A percentile compares a stretch with the other conserved stretches of the same genome.
These are phyloP conservation scores for Tenebrio molitor DNA, from an alignment of 1,140 invertebrate species.

Conservation along the genomic window DNA sequence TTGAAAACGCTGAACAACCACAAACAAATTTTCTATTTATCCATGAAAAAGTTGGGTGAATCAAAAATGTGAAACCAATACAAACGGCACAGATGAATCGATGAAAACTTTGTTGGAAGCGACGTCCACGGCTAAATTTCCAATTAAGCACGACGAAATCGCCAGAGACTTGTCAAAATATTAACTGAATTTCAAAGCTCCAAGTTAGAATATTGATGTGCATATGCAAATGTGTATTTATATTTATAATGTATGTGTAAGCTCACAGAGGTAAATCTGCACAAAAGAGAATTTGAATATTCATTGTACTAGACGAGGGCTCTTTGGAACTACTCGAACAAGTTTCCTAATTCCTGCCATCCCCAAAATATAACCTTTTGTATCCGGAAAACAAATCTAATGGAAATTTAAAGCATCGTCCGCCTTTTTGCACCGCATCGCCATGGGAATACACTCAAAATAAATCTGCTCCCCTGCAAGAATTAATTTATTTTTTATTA, in stretches of 20 bases:
- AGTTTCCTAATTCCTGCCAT: conserved; percentile 15
- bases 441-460: background rate
- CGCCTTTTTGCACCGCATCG: background rate
- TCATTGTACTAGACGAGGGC: conserved; percentile 21
- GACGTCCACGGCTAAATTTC: background rate
- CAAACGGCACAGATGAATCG: background rate
- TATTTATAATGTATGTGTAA: conserved; percentile 33
- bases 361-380: conserved; percentile 11
- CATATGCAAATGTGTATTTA: conserved; percentile 10
- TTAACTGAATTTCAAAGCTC: background rate
- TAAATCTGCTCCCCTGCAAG: background rate
- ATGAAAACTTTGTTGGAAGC: too few relatives aligned
- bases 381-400: conserved; percentile 1
- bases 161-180: background rate
- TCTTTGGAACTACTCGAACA: conserved; percentile 24
- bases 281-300: conserved; percentile 38
- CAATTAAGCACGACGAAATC: background rate
- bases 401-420: conserved; percentile 27
- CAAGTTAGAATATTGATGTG: background rate
- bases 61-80: background rate
- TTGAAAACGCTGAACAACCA: background rate
- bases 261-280: background rate
- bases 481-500: conserved; percentile 23
- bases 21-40: conserved; percentile 6
- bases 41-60: background rate